Evolutionary conservation across 1,140 invertebrate species (phyloP).

Genomic region (Drosophila busckii): DNA sequence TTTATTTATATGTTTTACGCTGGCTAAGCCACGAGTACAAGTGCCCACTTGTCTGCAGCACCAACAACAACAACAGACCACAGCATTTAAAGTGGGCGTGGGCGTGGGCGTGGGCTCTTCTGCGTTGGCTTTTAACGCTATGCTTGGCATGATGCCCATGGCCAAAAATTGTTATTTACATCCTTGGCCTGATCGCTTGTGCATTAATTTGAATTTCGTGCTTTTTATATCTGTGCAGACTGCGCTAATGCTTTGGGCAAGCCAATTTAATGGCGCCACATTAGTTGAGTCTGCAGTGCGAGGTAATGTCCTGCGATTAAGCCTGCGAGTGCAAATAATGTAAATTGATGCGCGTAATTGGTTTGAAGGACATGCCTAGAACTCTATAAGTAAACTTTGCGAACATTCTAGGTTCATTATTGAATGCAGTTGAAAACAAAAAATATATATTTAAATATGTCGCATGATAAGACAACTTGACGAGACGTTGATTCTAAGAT

Average conservation of each 20-base stretch:
- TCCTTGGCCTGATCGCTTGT: conserved; percentile 26
- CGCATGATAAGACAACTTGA: no score
- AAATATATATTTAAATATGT: no score
- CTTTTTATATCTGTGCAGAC: conserved; percentile 10
- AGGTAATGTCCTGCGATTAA: background rate
- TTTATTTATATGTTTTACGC: conserved; percentile 50
- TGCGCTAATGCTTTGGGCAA: conserved; percentile 42
- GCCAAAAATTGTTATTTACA: background rate
- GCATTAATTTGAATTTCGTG: conserved; percentile 67
- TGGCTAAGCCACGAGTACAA: conserved; percentile 65
- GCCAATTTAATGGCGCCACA: conserved; percentile 60
- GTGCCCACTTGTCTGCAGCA: conserved; percentile 65
- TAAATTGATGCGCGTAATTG: conserved; percentile 6
- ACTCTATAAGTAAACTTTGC: no score
- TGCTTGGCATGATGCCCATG: conserved; percentile 23
- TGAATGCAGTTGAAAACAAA: no score
- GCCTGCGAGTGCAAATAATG: conserved; percentile 22
- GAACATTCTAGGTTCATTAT: no score
- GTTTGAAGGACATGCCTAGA: background rate
- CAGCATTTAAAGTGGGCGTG: conserved; percentile 1
- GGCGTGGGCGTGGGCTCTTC: background rate
- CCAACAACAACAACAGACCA: background rate
- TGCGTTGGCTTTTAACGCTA: conserved; percentile 48
- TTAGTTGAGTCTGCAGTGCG: conserved; percentile 39
- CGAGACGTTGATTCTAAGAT: no score